These are phyloP conservation scores for Blastobasis adustella DNA, from an alignment of 2,888 invertebrate species.

Conservation along the genomic window DNA sequence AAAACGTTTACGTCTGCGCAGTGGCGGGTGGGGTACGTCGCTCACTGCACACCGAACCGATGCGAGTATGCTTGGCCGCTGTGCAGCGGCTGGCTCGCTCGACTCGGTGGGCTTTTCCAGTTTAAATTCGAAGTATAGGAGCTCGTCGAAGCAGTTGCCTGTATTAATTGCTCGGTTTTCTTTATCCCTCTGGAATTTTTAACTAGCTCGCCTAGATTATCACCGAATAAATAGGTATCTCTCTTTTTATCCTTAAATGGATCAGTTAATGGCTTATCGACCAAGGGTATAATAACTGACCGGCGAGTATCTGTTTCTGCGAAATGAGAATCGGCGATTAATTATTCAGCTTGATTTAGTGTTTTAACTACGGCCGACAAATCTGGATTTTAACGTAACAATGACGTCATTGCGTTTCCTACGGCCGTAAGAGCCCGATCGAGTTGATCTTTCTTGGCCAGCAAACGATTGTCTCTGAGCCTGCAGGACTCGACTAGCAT, in stretches of 20 bases:
- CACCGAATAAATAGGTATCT: conserved; percentile 7
- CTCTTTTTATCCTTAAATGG: conserved; percentile 8
- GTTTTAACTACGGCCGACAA: too few relatives aligned
- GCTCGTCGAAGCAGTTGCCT: background rate
- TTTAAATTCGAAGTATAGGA: conserved; percentile 3
- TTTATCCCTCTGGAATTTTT: conserved; percentile 8
- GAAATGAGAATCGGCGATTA: background rate
- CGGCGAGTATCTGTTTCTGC: conserved; percentile 6
- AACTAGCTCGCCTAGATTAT: conserved; percentile 6
- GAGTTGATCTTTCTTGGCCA: too few relatives aligned
- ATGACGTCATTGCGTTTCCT: too few relatives aligned
- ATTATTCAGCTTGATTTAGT: background rate
- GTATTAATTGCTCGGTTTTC: conserved; percentile 3
- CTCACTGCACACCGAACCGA: conserved; percentile 1
- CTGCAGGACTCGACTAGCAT: background rate
- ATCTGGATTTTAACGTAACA: too few relatives aligned
- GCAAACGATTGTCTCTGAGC: too few relatives aligned
- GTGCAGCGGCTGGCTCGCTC: background rate
- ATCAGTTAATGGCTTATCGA: conserved; percentile 6
- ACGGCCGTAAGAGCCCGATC: too few relatives aligned
- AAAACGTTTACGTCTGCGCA: too few relatives aligned
- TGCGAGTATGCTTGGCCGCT: background rate
- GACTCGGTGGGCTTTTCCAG: conserved; percentile 1
- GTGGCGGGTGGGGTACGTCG: too few relatives aligned
- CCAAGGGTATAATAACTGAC: conserved; percentile 4